Evolutionary conservation across 2,888 invertebrate genomes (phyloP).

Genomic region (Diaphora mendica): DNA sequence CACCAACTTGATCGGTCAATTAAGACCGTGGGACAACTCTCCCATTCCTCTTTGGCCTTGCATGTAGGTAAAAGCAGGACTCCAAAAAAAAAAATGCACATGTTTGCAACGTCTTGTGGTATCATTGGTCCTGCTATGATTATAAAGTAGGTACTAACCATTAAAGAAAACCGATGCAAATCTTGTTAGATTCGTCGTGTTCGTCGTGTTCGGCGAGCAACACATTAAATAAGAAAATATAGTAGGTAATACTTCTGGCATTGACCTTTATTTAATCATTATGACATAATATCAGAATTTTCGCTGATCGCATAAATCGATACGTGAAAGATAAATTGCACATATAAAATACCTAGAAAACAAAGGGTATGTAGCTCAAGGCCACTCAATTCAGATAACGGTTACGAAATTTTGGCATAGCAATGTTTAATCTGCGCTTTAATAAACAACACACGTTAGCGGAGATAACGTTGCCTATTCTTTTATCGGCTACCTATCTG

Average conservation of each 20-base stretch:
- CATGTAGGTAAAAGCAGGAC: not conserved
- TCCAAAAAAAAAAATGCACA: too few relatives aligned
- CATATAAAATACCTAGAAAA: slow-evolving; percentile 12
- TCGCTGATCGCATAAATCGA: not conserved
- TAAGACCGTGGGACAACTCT: not conserved
- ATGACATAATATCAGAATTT: not conserved
- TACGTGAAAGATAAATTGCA: slow-evolving; percentile 34
- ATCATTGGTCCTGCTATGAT: not conserved
- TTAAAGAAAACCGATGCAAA: not conserved
- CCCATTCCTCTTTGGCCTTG: not conserved
- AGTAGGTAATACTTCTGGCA: slow-evolving; percentile 20
- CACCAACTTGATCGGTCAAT: too few relatives aligned
- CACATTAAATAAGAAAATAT: not conserved
- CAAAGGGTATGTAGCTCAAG: slow-evolving; percentile 32
- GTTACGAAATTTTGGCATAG: slow-evolving; percentile 19
- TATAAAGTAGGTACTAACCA: not conserved
- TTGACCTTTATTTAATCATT: slow-evolving; percentile 39
- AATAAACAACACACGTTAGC: slow-evolving; percentile 1
- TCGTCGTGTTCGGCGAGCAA: too few relatives aligned
- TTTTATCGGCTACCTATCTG: not conserved
- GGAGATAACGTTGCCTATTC: slow-evolving; percentile 3
- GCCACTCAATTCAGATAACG: slow-evolving; percentile 37
- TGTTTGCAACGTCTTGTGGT: not conserved
- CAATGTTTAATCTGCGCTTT: slow-evolving; percentile 5
- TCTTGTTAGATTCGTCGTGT: too few relatives aligned